These are phyloP conservation scores for Teinopalpus imperialis DNA, from an alignment of 2,888 invertebrate species.

Conservation along the genomic window DNA sequence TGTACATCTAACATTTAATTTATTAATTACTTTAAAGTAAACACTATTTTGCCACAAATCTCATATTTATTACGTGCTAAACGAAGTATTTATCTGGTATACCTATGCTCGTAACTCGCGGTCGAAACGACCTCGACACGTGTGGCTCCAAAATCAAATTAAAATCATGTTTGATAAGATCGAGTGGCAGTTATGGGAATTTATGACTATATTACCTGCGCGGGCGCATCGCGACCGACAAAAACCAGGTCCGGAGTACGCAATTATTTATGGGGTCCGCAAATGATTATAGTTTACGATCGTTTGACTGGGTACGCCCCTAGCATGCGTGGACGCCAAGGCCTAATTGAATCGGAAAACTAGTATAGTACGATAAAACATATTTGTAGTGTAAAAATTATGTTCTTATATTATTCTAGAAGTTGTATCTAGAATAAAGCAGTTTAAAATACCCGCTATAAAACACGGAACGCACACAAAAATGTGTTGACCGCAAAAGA, in stretches of 20 bases:
- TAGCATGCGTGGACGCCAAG: conserved; percentile 35
- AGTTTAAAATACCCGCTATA: conserved; percentile 32
- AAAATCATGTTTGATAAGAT: conserved; percentile 82
- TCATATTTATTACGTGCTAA: conserved; percentile 42
- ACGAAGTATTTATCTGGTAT: conserved; percentile 36
- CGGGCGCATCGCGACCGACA: conserved; percentile 71
- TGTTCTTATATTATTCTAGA: conserved; percentile 13
- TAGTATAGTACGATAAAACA: conserved; percentile 8
- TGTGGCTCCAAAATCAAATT: conserved; percentile 81
- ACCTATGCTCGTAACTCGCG: conserved; percentile 67
- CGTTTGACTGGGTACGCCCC: conserved; percentile 68
- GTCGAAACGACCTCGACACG: conserved; percentile 70
- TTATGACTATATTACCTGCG: conserved; percentile 83
- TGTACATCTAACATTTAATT: too few relatives aligned
- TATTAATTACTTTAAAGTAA: too few relatives aligned
- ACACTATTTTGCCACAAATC: conserved; percentile 2
- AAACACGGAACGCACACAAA: conserved; percentile 58
- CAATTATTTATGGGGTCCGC: conserved; percentile 78
- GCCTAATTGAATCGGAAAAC: conserved; percentile 27
- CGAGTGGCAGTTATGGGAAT: conserved; percentile 82
- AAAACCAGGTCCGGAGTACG: conserved; percentile 71
- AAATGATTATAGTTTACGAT: conserved; percentile 79
- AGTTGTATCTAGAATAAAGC: conserved; percentile 21
- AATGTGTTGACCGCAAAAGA: conserved; percentile 77
- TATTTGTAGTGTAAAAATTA: conserved; percentile 1